Conservation (phyloP, 1,140 invertebrate genomes). For the Bombyx mori region DNA sequence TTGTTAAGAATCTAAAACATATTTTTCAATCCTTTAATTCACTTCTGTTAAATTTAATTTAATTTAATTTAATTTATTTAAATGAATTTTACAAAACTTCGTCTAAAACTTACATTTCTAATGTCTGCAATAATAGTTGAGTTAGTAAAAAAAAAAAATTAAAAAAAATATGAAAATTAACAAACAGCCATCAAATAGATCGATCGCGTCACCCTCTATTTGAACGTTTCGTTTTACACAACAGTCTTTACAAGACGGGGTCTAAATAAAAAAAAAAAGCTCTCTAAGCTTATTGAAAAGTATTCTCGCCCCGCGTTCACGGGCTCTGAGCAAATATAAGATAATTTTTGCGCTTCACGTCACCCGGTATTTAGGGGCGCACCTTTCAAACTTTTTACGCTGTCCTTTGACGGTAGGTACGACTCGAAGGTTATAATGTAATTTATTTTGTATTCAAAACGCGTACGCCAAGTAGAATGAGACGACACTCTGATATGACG, state of each 20-base stretch:
- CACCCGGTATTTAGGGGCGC: slow-evolving; percentile 65
- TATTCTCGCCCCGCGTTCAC: slow-evolving; percentile 66
- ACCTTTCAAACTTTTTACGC: slow-evolving; percentile 66
- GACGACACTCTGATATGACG: no score
- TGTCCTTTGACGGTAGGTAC: slow-evolving; percentile 51
- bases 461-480: slow-evolving; percentile 2
- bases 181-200: slow-evolving; percentile 27
- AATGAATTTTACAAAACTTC: no score
- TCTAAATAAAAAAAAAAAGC: slow-evolving; percentile 53
- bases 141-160: background rate
- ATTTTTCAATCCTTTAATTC: no score
- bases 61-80: no score
- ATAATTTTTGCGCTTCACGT: slow-evolving; percentile 66
- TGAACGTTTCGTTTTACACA: slow-evolving; percentile 46
- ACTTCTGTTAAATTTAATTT: no score
- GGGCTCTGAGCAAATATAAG: slow-evolving; percentile 68
- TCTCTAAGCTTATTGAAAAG: slow-evolving; percentile 69
- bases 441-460: slow-evolving; percentile 62
- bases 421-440: slow-evolving; percentile 38
- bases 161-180: background rate
- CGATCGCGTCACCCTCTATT: slow-evolving; percentile 48
- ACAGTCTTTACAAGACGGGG: slow-evolving; percentile 50
- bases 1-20: no score
- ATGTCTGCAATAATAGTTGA: no score
- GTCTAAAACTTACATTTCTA: no score